Percentiles rank a stretch among this genome's conserved stretches.
These are phyloP conservation scores for Gnatocerus cornutus DNA, from an alignment of 2,888 invertebrate genomes.

Conservation along the genomic window DNA sequence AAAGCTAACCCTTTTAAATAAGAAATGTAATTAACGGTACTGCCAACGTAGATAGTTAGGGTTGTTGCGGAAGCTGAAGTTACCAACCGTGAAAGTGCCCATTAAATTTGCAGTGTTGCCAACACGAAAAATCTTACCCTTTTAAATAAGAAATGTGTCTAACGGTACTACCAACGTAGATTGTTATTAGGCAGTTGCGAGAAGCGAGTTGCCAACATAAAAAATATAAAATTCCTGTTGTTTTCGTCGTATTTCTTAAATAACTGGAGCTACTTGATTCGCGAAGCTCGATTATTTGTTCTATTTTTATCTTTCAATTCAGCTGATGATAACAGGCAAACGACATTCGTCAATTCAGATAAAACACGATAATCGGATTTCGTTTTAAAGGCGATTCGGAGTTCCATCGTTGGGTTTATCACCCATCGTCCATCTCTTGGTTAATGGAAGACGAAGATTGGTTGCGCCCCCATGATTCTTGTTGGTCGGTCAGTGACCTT, in stretches of 20 bases:
- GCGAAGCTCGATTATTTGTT: background rate
- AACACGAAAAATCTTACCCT: too few relatives aligned
- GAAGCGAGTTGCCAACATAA: too few relatives aligned
- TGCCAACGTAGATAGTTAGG: too few relatives aligned
- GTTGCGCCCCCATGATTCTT: slow-evolving; percentile 10
- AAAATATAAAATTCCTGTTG: background rate
- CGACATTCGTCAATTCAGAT: slow-evolving; percentile 11
- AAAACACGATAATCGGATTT: background rate
- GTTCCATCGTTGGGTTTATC: slow-evolving; percentile 1
- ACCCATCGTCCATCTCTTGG: background rate
- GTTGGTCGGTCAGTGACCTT: slow-evolving; percentile 38
- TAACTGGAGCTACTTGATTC: background rate
- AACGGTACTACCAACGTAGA: too few relatives aligned
- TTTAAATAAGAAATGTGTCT: too few relatives aligned
- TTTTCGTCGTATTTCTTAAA: background rate
- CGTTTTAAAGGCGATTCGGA: background rate
- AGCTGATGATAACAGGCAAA: background rate
- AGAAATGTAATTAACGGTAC: too few relatives aligned
- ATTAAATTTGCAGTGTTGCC: too few relatives aligned
- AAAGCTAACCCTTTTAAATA: too few relatives aligned
- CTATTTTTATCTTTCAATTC: slow-evolving; percentile 12
- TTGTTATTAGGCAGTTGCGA: too few relatives aligned
- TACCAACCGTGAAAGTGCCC: too few relatives aligned
- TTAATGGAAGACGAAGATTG: slow-evolving; percentile 1
- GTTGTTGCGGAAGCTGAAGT: too few relatives aligned